These are phyloP conservation scores for Eucidaris tribuloides DNA, from an alignment of 35 echinoderm and acorn worm species.

Conservation along the genomic window DNA sequence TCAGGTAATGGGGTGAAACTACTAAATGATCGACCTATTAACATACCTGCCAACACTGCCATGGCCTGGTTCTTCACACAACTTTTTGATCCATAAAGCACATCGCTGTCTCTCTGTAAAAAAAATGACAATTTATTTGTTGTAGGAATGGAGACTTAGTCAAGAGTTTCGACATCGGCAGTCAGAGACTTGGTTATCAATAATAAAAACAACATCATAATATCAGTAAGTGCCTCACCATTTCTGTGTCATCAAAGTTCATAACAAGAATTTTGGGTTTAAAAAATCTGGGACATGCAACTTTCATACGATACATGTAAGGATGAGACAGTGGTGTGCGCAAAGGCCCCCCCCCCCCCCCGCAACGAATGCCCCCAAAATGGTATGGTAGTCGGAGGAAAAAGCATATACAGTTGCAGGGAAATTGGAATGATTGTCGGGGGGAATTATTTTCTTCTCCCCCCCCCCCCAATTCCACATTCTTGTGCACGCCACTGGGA, in stretches of 20 bases:
- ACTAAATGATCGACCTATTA: background rate
- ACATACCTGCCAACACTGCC: constrained; percentile 70
- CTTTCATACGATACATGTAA: too few relatives aligned
- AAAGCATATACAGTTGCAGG: too few relatives aligned
- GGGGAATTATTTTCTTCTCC: too few relatives aligned
- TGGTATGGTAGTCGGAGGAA: too few relatives aligned
- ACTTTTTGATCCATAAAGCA: constrained; percentile 94
- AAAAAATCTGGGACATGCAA: background rate
- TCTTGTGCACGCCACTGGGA: too few relatives aligned
- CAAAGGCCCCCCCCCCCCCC: too few relatives aligned
- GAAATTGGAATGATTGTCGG: too few relatives aligned
- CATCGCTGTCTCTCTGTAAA: constrained; percentile 83
- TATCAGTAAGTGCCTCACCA: background rate
- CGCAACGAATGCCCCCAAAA: too few relatives aligned
- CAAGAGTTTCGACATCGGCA: background rate
- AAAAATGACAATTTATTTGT: background rate
- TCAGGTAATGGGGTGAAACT: too few relatives aligned
- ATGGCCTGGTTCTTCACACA: constrained; percentile 84
- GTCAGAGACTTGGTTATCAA: background rate
- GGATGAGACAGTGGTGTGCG: too few relatives aligned
- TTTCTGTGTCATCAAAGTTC: background rate
- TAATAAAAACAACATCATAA: background rate
- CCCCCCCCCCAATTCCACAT: too few relatives aligned
- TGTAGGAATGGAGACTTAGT: background rate
- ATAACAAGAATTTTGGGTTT: background rate